Evolutionary conservation across 2,113 vertebrate species (phyloP).

Genomic region (Bubo bubo): DNA sequence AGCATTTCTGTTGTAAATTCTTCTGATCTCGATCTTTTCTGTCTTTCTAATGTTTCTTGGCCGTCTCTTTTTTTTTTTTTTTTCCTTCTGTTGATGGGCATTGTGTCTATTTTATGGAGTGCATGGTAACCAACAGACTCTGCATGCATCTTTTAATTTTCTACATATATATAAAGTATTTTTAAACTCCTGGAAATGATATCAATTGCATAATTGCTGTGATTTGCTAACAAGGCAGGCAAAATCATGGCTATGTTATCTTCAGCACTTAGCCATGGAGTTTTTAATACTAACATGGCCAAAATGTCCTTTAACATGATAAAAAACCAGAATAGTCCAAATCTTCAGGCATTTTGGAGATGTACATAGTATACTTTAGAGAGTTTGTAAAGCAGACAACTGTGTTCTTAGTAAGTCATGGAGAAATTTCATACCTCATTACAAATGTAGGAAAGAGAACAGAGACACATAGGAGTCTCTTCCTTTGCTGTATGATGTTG

Average conservation of each 20-base stretch:
- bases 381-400: not conserved
- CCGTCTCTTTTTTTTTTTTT: not conserved
- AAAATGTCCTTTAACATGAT: not conserved
- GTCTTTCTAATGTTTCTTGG: conserved; percentile 1
- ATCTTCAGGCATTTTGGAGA: not conserved
- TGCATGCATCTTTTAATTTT: conserved; percentile 40
- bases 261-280: not conserved
- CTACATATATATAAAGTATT: not conserved
- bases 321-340: not conserved
- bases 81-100: not conserved
- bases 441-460: not conserved
- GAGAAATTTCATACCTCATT: not conserved
- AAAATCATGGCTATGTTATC: not conserved
- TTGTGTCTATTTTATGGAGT: not conserved
- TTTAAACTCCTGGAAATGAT: not conserved
- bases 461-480: not conserved
- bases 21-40: not conserved
- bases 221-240: not conserved
- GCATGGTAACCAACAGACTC: not conserved
- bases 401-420: not conserved
- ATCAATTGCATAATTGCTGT: not conserved
- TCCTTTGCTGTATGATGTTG: not conserved
- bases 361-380: not conserved
- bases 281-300: not conserved
- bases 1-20: not conserved